phyloP scores from a whole-genome alignment of 1,140 invertebrate species.

The Orchesella cincta region DNA sequence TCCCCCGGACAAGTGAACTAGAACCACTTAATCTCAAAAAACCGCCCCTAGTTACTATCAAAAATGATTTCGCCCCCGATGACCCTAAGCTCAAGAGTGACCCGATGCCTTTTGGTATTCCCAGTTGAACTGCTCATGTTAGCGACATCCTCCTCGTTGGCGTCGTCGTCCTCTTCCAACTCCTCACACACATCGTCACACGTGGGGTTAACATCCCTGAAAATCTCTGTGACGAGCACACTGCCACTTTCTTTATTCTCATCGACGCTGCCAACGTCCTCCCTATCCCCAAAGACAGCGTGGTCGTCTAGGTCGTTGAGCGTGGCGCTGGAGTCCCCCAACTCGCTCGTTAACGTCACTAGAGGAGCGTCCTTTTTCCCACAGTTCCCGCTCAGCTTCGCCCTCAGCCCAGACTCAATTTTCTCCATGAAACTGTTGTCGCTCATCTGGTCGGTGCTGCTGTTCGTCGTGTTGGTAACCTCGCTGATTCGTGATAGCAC shows the following conservation, averaged over 20 bases:
- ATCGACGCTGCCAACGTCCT: constrained; percentile 13
- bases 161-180: not conserved
- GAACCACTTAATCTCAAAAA: too few relatives aligned
- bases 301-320: constrained; percentile 50
- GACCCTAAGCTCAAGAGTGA: constrained; percentile 37
- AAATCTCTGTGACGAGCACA: not conserved
- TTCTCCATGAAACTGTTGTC: constrained; percentile 46
- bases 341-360: constrained; percentile 47
- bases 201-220: constrained; percentile 21
- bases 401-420: constrained; percentile 46
- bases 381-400: constrained; percentile 26
- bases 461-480: constrained; percentile 30
- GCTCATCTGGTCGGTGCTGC: constrained; percentile 36
- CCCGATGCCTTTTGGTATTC: constrained; percentile 34
- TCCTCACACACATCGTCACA: constrained; percentile 28
- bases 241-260: not conserved
- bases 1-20: too few relatives aligned
- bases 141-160: not conserved
- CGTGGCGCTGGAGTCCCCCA: constrained; percentile 46
- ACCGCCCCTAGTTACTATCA: constrained; percentile 20
- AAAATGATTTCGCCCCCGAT: constrained; percentile 41
- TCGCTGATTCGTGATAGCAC: constrained; percentile 43
- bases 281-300: constrained; percentile 19
- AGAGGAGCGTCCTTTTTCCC: constrained; percentile 38
- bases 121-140: not conserved